phyloP scores from a whole-genome alignment of 1,140 invertebrate species.

The Chrysoperla carnea region DNA sequence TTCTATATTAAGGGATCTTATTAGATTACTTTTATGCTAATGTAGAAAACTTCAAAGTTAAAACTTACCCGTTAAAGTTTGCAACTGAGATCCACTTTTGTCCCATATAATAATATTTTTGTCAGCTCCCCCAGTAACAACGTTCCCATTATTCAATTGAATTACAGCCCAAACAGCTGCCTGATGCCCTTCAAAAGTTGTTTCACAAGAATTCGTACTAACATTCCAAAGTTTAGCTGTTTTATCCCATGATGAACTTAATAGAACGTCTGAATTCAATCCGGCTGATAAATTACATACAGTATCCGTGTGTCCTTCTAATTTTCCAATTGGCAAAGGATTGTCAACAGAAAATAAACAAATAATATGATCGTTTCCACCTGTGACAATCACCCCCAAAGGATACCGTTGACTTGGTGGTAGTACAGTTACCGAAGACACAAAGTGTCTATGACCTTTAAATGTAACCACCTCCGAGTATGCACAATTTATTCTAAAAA shows the following conservation, averaged over 20 bases:
- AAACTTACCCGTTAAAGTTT: constrained; percentile 25
- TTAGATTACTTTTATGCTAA: no score
- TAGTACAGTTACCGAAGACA: constrained; percentile 59
- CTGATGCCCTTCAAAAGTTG: constrained; percentile 56
- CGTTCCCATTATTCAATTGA: constrained; percentile 34
- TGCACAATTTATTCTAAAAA: constrained; percentile 11
- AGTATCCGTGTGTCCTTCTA: constrained; percentile 67
- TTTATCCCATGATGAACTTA: constrained; percentile 83
- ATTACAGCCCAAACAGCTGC: constrained; percentile 81
- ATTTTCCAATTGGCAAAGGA: constrained; percentile 36
- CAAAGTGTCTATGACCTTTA: constrained; percentile 71
- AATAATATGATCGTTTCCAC: constrained; percentile 75
- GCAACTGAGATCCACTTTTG: constrained; percentile 30
- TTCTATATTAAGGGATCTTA: no score
- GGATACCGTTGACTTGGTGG: constrained; percentile 46
- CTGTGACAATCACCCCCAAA: constrained; percentile 67
- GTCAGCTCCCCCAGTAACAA: constrained; percentile 81
- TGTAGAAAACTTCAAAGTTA: no score
- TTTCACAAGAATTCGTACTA: constrained; percentile 18
- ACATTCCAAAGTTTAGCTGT: constrained; percentile 68
- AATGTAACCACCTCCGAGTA: constrained; percentile 42
- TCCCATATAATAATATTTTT: constrained; percentile 77
- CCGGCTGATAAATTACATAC: constrained; percentile 46
- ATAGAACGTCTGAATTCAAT: constrained; percentile 30
- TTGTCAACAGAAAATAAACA: constrained; percentile 49